Percentiles rank a stretch among this genome's conserved stretches.
phyloP scores from a whole-genome alignment of 64 coral and sea anemone species.

The Orbicella faveolata region DNA sequence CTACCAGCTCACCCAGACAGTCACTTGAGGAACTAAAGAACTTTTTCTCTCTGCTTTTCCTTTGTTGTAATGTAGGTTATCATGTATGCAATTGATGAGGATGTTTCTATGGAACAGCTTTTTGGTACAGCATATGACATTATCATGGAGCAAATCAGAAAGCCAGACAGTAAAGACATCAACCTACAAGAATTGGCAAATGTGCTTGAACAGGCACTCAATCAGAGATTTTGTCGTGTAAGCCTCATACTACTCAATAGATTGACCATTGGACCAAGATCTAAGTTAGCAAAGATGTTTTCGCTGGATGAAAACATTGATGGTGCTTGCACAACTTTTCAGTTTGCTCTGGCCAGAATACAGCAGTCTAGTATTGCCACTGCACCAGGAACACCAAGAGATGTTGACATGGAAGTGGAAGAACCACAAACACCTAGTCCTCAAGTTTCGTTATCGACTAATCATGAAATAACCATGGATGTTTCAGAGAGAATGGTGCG shows the following conservation, averaged over 20 bases:
- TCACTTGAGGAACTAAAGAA: too few species aligned
- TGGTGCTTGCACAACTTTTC: not conserved
- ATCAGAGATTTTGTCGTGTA: not conserved
- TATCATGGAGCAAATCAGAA: not conserved
- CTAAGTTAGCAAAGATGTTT: not conserved
- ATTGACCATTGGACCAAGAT: not conserved
- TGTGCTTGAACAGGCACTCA: constrained; percentile 19
- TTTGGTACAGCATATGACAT: constrained; percentile 38
- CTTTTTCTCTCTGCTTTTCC: not conserved
- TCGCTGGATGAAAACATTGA: not conserved
- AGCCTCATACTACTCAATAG: not conserved
- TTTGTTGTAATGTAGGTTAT: not conserved
- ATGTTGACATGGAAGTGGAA: constrained; percentile 37
- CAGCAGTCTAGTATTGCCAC: not conserved
- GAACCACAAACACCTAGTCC: not conserved
- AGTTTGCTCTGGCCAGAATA: not conserved
- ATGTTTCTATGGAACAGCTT: constrained; percentile 9
- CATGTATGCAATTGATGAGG: not conserved
- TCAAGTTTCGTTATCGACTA: not conserved
- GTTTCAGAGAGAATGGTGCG: constrained; percentile 8
- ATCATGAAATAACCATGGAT: not conserved
- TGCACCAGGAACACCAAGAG: not conserved
- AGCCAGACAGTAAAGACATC: not conserved
- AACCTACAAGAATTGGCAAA: not conserved
- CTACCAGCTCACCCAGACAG: too few species aligned